phyloP scores from a whole-genome alignment of 2,888 invertebrate genomes.

The Apomyelois bistriatella region DNA sequence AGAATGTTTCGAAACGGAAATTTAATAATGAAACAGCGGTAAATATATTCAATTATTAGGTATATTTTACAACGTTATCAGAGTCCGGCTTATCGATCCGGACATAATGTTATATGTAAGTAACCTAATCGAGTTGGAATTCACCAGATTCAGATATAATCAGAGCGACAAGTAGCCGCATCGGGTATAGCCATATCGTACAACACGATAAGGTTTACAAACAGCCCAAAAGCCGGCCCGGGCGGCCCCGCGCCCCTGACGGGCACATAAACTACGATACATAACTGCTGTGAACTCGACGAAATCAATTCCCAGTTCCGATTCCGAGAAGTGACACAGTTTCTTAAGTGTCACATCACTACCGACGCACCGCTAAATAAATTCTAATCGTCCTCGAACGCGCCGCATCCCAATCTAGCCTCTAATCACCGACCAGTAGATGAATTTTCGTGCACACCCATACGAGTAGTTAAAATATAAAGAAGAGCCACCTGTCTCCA shows the following conservation, averaged over 20 bases:
- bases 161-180: constrained; percentile 65
- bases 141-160: constrained; percentile 72
- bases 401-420: constrained; percentile 63
- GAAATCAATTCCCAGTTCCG: constrained; percentile 77
- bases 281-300: constrained; percentile 74
- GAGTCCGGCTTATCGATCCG: constrained; percentile 53
- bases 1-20: constrained; percentile 12
- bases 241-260: constrained; percentile 26
- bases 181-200: constrained; percentile 36
- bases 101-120: constrained; percentile 63
- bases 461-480: constrained; percentile 69
- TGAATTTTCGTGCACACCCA: constrained; percentile 48
- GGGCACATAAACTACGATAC: constrained; percentile 66
- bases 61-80: constrained; percentile 46
- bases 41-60: constrained; percentile 32
- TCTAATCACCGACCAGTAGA: constrained; percentile 55
- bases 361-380: constrained; percentile 75
- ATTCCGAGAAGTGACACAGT: constrained; percentile 79
- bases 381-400: constrained; percentile 58
- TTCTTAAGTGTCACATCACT: constrained; percentile 79
- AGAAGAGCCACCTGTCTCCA: constrained; percentile 79
- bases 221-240: constrained; percentile 39
- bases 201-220: constrained; percentile 69
- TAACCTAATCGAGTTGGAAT: constrained; percentile 64
- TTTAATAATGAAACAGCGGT: constrained; percentile 8